Conservation (phyloP, 2,888 invertebrate species). For the Busseola fusca region DNA sequence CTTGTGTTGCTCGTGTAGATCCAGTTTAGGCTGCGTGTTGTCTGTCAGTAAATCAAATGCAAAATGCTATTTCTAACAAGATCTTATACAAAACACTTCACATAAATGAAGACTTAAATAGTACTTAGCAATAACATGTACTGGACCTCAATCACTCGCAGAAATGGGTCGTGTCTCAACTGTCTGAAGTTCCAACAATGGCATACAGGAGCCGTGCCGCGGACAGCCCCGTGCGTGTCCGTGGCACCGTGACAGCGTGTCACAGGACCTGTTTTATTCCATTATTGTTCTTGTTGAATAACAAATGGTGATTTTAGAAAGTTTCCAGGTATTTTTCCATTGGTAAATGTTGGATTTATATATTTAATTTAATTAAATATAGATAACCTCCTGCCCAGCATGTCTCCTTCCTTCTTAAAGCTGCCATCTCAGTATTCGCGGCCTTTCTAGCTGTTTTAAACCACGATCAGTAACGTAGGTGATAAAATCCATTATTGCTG, state of each 20-base stretch:
- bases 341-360: not conserved
- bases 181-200: conserved; percentile 46
- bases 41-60: not conserved
- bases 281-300: conserved; percentile 34
- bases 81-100: conserved; percentile 5
- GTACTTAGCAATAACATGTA: conserved; percentile 38
- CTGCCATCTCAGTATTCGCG: not conserved
- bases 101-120: conserved; percentile 5
- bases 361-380: not conserved
- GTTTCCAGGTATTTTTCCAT: conserved; percentile 1
- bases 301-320: conserved; percentile 3
- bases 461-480: not conserved
- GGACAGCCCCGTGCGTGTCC: conserved; percentile 36
- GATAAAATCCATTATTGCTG: not conserved
- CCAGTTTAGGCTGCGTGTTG: not conserved
- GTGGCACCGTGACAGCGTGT: conserved; percentile 53
- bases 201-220: conserved; percentile 47
- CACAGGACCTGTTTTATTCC: conserved; percentile 43
- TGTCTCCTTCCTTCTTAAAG: not conserved
- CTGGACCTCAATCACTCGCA: conserved; percentile 51
- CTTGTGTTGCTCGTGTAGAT: not conserved
- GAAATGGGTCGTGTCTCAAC: conserved; percentile 57
- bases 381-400: not conserved
- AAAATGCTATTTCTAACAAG: not conserved
- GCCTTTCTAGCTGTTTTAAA: not conserved